Base-by-base conservation (phyloP, 2,888 invertebrate species). In the Dynastes tityus region DNA sequence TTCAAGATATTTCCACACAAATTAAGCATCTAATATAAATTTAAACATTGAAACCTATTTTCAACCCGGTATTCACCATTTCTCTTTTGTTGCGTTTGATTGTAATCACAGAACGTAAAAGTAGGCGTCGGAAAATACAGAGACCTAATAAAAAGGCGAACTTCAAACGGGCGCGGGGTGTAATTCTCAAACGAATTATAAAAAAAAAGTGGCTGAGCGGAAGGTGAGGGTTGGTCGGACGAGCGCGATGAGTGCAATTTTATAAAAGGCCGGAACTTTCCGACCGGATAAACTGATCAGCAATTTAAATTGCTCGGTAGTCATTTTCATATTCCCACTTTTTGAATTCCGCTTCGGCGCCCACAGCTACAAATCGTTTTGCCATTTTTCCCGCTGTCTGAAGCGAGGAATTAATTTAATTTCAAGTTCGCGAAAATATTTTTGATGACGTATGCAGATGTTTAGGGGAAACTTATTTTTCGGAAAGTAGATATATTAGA, bases 241-340 rank as follows among this genome's bases (percentile, higher is more conserved):
- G 53, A 16, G 67, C 13, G 76, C 55, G 67, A 68, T 51, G 83
- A 84, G 83, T 82, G 83, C 83, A 81, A 78, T 81, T 81, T 81
- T 80, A 83, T 82, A 87, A 87, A 87, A 86, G 87, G 80, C 85
- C 86, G 86, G 87, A 87, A 86, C 86, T 87, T 86, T 85, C 85
- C 87, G 85, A 85, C 88, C 88, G 88, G 86, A 88, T 87, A 87
- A 88, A 88, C 88, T 87, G 87, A 88, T 88, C 88, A 88, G 88
- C 87, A 88, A 88, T 88, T 88, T 88, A 88, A 88, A 88, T 88
- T 86, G 84, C 84, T 64, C 86, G 83, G 83, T 86, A 86, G 85
- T 87, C 85, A 86, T 86, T 87, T 87, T 86, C 83, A 84, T 83
- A 83, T 81, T 82, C 81, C 78, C 76, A 76, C 75, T 70, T 70